phyloP scores from a whole-genome alignment of 2,797 vertebrate species.

The Falco concolor region DNA sequence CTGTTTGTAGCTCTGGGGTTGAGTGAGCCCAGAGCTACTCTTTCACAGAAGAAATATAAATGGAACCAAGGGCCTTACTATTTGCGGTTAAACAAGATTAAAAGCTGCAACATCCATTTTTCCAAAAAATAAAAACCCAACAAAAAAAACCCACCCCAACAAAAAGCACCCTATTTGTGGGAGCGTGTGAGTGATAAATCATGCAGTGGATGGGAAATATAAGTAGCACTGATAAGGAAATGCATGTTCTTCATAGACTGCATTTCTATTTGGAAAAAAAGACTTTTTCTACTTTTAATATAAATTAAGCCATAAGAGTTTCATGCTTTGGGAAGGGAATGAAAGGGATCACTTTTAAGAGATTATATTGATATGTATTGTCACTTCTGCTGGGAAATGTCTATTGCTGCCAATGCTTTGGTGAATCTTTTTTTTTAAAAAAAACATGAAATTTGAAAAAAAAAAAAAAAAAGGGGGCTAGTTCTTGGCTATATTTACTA shows the following conservation, averaged over 20 bases:
- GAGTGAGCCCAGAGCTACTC: constrained; percentile 55
- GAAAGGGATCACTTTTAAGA: constrained; percentile 79
- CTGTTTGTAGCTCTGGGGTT: constrained; percentile 61
- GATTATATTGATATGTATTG: constrained; percentile 77
- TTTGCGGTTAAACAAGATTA: constrained; percentile 67
- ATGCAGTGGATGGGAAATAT: constrained; percentile 58
- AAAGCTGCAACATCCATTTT: constrained; percentile 74
- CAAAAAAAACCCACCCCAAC: background rate
- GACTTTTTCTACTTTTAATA: constrained; percentile 78
- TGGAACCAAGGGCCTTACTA: constrained; percentile 76
- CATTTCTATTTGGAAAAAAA: constrained; percentile 67
- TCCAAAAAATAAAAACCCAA: constrained; percentile 12
- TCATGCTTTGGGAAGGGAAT: constrained; percentile 77
- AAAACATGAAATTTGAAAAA: constrained; percentile 52
- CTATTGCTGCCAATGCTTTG: constrained; percentile 76
- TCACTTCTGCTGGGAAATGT: constrained; percentile 77
- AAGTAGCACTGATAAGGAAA: constrained; percentile 74
- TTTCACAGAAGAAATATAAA: constrained; percentile 70
- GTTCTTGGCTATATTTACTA: constrained; percentile 77
- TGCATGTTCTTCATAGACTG: constrained; percentile 46
- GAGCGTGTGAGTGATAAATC: constrained; percentile 39
- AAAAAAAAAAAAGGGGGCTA: constrained; percentile 30
- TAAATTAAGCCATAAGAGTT: constrained; percentile 82
- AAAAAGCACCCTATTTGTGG: constrained; percentile 21
- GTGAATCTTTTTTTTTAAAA: constrained; percentile 52